These are phyloP conservation scores for Argentina silus DNA, from an alignment of 2,797 vertebrate species.

Conservation along the genomic window DNA sequence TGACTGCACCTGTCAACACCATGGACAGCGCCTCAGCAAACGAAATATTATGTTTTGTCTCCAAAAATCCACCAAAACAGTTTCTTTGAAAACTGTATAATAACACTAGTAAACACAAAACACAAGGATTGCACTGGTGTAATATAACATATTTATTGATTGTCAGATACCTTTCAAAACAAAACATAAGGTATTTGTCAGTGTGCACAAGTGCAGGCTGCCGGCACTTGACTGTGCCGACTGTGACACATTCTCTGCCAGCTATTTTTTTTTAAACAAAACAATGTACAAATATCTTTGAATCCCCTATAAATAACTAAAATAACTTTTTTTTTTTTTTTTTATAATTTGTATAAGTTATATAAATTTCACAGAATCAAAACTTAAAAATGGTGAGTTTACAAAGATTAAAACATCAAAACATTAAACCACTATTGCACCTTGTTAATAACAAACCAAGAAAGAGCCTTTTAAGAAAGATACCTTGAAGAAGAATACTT, in stretches of 20 bases:
- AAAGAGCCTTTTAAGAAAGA: conserved; percentile 8
- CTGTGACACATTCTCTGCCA: too few species aligned
- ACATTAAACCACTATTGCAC: too few species aligned
- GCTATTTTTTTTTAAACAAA: neutral
- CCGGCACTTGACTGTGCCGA: neutral
- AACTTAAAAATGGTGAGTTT: too few species aligned
- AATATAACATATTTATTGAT: neutral
- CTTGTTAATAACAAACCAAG: conserved; percentile 1
- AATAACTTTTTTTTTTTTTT: neutral
- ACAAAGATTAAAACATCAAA: too few species aligned
- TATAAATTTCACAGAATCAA: too few species aligned
- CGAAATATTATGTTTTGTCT: neutral
- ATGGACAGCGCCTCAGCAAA: neutral
- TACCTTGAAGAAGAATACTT: conserved; percentile 11
- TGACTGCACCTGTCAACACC: neutral
- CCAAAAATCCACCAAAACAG: neutral
- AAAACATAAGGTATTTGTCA: neutral
- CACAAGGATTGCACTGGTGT: neutral
- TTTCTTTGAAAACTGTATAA: neutral
- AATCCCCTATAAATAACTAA: neutral
- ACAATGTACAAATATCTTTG: neutral
- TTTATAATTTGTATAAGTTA: too few species aligned
- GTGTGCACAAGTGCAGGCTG: neutral
- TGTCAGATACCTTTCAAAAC: too few species aligned
- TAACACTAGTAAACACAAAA: conserved; percentile 3